phyloP scores from a whole-genome alignment of 2,888 invertebrate genomes.

The Trissolcus brochymenae region DNA sequence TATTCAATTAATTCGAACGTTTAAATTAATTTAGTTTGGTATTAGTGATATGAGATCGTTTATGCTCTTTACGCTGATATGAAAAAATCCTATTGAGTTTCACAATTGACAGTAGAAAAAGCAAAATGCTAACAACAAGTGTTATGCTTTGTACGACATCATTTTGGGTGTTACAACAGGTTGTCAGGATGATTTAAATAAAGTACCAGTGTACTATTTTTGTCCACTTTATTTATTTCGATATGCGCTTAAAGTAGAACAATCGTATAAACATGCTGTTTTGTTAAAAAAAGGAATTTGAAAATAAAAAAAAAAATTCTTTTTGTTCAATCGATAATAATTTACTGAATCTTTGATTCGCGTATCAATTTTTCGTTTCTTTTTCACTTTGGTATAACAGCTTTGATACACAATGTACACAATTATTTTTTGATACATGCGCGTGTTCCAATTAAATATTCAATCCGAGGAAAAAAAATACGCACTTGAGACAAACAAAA shows the following conservation, averaged over 20 bases:
- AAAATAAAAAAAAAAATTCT: constrained; percentile 22
- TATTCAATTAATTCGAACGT: constrained; percentile 23
- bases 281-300: constrained; percentile 39
- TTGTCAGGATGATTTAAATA: constrained; percentile 44
- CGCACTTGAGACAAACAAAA: constrained; percentile 32
- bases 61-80: constrained; percentile 42
- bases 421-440: constrained; percentile 25
- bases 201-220: constrained; percentile 46
- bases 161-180: constrained; percentile 20
- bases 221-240: constrained; percentile 46
- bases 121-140: neutral
- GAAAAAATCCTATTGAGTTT: constrained; percentile 57
- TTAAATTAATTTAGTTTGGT: constrained; percentile 66
- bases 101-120: neutral
- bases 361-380: constrained; percentile 27
- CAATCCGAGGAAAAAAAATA: constrained; percentile 36
- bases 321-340: constrained; percentile 16
- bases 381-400: constrained; percentile 54
- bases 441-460: constrained; percentile 36
- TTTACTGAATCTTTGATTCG: constrained; percentile 31
- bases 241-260: constrained; percentile 47
- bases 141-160: neutral
- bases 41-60: constrained; percentile 67
- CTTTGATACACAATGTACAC: constrained; percentile 47
- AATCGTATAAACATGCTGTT: constrained; percentile 43